Percentiles rank a stretch among this genome's conserved stretches.
These are phyloP conservation scores for Seladonia tumulorum DNA, from an alignment of 2,888 invertebrate species.

Conservation along the genomic window DNA sequence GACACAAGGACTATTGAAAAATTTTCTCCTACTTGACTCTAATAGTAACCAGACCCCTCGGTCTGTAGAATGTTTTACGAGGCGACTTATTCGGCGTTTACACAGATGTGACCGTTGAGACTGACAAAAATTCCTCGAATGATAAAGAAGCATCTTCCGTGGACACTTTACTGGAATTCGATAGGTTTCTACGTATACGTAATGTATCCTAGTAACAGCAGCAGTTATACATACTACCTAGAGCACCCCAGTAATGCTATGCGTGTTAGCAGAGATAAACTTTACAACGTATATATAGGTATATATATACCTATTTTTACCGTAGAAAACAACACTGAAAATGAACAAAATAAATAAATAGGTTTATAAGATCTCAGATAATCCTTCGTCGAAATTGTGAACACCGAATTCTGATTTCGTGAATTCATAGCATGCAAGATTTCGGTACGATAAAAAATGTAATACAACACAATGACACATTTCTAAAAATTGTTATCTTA, in stretches of 20 bases:
- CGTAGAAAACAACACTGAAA: too few relatives aligned
- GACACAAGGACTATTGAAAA: slow-evolving; percentile 27
- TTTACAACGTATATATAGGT: background rate
- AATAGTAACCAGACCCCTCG: slow-evolving; percentile 42
- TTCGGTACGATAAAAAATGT: too few relatives aligned
- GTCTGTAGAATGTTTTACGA: background rate
- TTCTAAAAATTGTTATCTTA: too few relatives aligned
- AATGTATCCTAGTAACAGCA: background rate
- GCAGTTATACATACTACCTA: background rate
- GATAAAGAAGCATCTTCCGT: background rate
- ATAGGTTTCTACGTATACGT: background rate
- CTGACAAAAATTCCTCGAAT: background rate
- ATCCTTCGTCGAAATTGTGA: too few relatives aligned
- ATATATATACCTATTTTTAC: too few relatives aligned
- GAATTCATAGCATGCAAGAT: too few relatives aligned
- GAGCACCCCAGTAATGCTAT: background rate
- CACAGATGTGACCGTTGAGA: background rate
- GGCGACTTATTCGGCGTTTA: background rate
- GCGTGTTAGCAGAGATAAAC: background rate
- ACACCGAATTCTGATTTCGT: too few relatives aligned
- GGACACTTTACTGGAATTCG: background rate
- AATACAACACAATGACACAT: too few relatives aligned
- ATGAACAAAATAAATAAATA: too few relatives aligned
- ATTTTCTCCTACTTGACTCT: slow-evolving; percentile 31
- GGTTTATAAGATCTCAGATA: too few relatives aligned